Base-by-base conservation (phyloP, 2,797 vertebrate genomes). In the Esox lucius region DNA sequence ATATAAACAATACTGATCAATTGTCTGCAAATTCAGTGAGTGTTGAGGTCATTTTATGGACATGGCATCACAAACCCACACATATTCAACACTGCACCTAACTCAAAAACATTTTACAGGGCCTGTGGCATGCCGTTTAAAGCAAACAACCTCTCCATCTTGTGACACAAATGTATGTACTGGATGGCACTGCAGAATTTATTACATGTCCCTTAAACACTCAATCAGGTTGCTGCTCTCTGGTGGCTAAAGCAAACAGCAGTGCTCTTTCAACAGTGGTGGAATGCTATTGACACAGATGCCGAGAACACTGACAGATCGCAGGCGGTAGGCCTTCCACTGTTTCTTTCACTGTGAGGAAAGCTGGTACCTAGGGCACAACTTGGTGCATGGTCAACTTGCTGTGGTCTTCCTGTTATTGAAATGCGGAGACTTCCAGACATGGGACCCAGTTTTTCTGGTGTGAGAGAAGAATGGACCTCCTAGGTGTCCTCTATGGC, bases 241-340 rank as follows among this genome's bases (percentile, higher is more conserved):
- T 76, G 83, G 86, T 80, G 86, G 87, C 87, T 88, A 90, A 92
- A 89, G 80, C 87, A 92, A 92, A 93, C 91, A 91, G 87, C 46
- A 33, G 86, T 72, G 19, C 88, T 93, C 91, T 85, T 91, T 93
- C 92, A 91, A 93, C 91, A 91, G 76, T 56, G 70, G 85, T 61
- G 90, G 91, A 93, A 93, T 93, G 88, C 89, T 93, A 91, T 93
- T 94, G 92, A 94, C 90, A 93, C 91, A 94, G 92, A 94, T 93
- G 92, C 90, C 83, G 86, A 85, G 91, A 85, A 71, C 81, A 87
- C 83, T 87, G 87, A 91, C 86, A 85, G 84, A 91, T 89, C 80
- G 79, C 89, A 84, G 88, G 85, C 87, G 85, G 87, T 86, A 91
- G 85, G 79, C 42, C 80, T 80, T 84, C 83, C 85, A 83, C 81